Evolutionary conservation across 1,140 invertebrate genomes (phyloP).

Genomic region (Adelges cooleyi): DNA sequence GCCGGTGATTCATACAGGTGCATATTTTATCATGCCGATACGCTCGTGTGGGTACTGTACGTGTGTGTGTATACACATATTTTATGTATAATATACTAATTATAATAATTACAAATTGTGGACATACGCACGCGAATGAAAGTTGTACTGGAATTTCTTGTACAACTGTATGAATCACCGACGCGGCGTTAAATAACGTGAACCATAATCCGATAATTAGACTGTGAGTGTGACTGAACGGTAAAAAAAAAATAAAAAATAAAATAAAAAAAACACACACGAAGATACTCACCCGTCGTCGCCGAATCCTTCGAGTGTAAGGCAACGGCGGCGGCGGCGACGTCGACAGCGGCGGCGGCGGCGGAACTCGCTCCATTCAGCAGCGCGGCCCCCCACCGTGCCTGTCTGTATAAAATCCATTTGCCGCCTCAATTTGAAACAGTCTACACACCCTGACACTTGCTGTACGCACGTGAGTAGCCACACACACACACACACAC

Average conservation of each 20-base stretch:
- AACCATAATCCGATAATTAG: not conserved
- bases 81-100: no score
- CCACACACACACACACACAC: not conserved
- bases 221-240: no score
- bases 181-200: not conserved
- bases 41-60: no score
- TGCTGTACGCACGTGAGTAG: not conserved
- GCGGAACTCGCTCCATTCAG: not conserved
- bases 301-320: not conserved
- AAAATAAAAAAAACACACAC: no score
- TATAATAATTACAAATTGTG: no score
- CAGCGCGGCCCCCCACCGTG: constrained; percentile 1
- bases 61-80: no score
- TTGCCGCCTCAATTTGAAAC: constrained; percentile 26
- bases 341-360: not conserved
- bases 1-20: no score
- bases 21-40: no score
- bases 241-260: no score
- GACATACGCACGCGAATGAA: not conserved
- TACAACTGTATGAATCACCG: constrained; percentile 1
- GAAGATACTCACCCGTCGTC: no score
- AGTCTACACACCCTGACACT: not conserved
- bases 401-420: constrained; percentile 1
- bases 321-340: not conserved
- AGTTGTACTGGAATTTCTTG: constrained; percentile 18